Percentiles rank a stretch among this genome's conserved stretches.
Conservation (phyloP, 2,888 invertebrate species). For the Carpatolechia fugitivella region DNA sequence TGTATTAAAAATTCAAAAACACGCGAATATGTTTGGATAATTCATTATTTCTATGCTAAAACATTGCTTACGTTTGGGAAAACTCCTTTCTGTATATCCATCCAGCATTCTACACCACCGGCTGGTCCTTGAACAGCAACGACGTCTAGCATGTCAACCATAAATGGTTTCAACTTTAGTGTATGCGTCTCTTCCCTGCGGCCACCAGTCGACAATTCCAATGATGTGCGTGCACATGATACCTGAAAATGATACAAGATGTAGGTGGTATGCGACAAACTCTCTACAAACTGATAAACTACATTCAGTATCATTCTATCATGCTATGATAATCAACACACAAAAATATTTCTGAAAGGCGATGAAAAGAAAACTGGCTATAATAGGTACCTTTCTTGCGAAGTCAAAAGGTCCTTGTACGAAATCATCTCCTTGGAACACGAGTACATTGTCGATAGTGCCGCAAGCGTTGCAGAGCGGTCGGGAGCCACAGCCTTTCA, state of each 20-base stretch:
- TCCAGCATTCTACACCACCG: slow-evolving; percentile 86
- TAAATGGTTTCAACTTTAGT: slow-evolving; percentile 80
- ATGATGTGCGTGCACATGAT: slow-evolving; percentile 62
- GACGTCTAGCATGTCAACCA: slow-evolving; percentile 84
- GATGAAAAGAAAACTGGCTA: no score
- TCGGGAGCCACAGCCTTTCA: slow-evolving; percentile 81
- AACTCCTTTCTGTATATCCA: slow-evolving; percentile 85
- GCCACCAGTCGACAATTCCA: slow-evolving; percentile 57
- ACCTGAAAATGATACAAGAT: slow-evolving; percentile 46
- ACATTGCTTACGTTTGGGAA: slow-evolving; percentile 85
- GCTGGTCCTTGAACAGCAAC: slow-evolving; percentile 82
- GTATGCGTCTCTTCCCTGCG: slow-evolving; percentile 52
- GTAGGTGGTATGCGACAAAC: no score
- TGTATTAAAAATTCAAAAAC: no score
- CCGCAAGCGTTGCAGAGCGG: slow-evolving; percentile 81
- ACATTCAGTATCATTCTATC: no score
- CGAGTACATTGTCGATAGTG: slow-evolving; percentile 82
- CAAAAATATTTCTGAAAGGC: no score
- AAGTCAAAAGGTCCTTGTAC: slow-evolving; percentile 83
- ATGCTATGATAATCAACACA: no score
- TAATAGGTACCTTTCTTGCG: slow-evolving; percentile 77
- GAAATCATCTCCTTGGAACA: slow-evolving; percentile 83
- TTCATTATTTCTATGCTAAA: no score
- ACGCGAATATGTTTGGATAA: no score
- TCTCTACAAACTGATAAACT: no score